A percentile compares a stretch with the other conserved stretches of the same genome.
Conservation (phyloP, 2,797 vertebrate genomes). For the Melanotaenia maccullochi region DNA sequence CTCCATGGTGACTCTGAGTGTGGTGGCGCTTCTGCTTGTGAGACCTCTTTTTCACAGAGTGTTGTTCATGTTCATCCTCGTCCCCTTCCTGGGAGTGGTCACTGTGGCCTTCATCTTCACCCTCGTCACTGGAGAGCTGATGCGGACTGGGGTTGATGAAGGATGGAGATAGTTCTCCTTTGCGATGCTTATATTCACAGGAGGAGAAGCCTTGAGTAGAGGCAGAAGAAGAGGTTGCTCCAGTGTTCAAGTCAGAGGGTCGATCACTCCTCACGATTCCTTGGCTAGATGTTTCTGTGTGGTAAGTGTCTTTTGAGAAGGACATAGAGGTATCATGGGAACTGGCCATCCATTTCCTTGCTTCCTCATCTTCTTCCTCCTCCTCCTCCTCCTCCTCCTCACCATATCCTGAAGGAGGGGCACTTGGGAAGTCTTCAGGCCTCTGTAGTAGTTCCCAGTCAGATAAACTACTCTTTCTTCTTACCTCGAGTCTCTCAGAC, state of each 20-base stretch:
- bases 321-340: conserved; percentile 73
- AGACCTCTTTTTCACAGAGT: conserved; percentile 86
- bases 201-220: conserved; percentile 77
- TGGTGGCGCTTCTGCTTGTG: conserved; percentile 80
- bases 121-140: conserved; percentile 88
- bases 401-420: conserved; percentile 68
- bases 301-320: conserved; percentile 68
- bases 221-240: conserved; percentile 64
- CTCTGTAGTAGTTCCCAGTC: conserved; percentile 79
- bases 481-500: conserved; percentile 61
- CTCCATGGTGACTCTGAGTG: conserved; percentile 67
- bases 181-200: conserved; percentile 85
- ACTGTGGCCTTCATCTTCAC: conserved; percentile 82
- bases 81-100: conserved; percentile 75
- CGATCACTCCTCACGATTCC: conserved; percentile 56
- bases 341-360: conserved; percentile 60
- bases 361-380: conserved; percentile 59
- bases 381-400: conserved; percentile 78
- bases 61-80: conserved; percentile 78
- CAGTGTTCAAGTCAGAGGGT: conserved; percentile 76
- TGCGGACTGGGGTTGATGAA: conserved; percentile 95
- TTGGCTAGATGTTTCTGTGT: conserved; percentile 56
- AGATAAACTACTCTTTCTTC: conserved; percentile 79
- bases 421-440: conserved; percentile 70
- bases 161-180: conserved; percentile 93